Percentiles rank a stretch among this genome's conserved stretches.
phyloP scores from a whole-genome alignment of 2,888 invertebrate species.

The Lithophane semibrunnea region DNA sequence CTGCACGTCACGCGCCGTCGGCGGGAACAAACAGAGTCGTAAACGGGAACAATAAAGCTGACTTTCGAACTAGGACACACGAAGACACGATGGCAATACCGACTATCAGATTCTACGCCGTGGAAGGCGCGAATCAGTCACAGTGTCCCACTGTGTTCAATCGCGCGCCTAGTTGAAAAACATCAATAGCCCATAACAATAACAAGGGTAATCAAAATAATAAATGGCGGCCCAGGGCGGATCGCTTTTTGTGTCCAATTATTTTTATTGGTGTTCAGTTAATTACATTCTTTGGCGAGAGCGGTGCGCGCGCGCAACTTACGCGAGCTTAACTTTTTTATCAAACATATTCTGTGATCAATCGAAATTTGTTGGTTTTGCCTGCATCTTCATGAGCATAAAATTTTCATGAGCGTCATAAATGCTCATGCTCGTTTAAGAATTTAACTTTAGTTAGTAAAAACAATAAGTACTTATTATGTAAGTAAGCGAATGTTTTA shows the following conservation, averaged over 20 bases:
- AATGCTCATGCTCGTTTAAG: conserved; percentile 41
- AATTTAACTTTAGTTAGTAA: conserved; percentile 45
- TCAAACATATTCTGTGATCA: conserved; percentile 65
- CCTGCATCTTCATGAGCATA: conserved; percentile 57
- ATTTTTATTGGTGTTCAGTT: conserved; percentile 88
- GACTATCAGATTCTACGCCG: conserved; percentile 17
- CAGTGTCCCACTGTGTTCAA: conserved; percentile 63
- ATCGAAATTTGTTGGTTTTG: conserved; percentile 65
- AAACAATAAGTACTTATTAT: conserved; percentile 19
- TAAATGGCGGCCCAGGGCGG: conserved; percentile 83
- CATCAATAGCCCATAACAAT: conserved; percentile 79
- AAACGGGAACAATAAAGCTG: conserved; percentile 77
- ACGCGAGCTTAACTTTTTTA: conserved; percentile 67
- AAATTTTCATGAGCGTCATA: conserved; percentile 56
- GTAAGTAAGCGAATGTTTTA: conserved; percentile 26
- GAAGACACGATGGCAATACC: conserved; percentile 61
- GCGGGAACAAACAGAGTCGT: conserved; percentile 76
- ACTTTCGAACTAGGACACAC: conserved; percentile 63
- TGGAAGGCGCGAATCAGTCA: conserved; percentile 41
- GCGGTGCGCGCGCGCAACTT: conserved; percentile 74
- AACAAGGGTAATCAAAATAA: conserved; percentile 88
- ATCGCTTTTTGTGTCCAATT: conserved; percentile 87
- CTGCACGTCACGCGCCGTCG: conserved; percentile 76
- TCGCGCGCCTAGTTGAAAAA: conserved; percentile 69
- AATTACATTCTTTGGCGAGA: conserved; percentile 87